These are phyloP conservation scores for Heliconius eleuchia DNA, from an alignment of 1,140 invertebrate genomes.

Conservation along the genomic window DNA sequence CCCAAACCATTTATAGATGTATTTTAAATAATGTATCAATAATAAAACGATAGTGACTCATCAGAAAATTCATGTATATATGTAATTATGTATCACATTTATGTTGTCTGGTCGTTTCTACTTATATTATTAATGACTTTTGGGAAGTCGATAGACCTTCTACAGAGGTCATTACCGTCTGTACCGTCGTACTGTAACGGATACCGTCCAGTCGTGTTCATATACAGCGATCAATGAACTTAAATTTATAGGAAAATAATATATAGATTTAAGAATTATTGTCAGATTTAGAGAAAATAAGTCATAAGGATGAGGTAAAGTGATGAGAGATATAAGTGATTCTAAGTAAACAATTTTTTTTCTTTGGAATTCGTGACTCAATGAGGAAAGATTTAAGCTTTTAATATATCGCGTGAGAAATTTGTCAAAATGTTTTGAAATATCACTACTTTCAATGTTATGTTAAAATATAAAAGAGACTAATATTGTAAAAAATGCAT, in stretches of 20 bases:
- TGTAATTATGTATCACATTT: neutral
- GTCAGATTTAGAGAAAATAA: neutral
- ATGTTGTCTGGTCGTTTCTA: neutral
- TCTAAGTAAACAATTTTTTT: neutral
- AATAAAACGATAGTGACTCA: neutral
- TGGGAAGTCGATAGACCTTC: neutral
- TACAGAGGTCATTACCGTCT: slow-evolving; percentile 14
- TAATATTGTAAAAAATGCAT: too few relatives aligned
- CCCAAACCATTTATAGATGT: neutral
- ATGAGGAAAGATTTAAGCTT: neutral
- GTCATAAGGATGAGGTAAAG: neutral
- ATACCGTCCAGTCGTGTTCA: neutral
- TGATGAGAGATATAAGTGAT: neutral
- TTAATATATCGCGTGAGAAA: neutral
- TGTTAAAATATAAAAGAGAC: too few relatives aligned
- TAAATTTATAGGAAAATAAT: neutral
- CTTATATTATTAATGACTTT: slow-evolving; percentile 2
- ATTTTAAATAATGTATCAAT: neutral
- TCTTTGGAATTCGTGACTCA: neutral
- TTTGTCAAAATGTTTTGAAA: slow-evolving; percentile 4
- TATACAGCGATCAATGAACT: slow-evolving; percentile 21
- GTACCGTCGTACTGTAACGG: neutral
- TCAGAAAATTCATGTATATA: neutral
- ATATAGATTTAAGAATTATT: neutral
- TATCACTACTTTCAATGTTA: neutral